Evolutionary conservation across 2,113 vertebrate species (phyloP), one percentile per base, ranked within the genome.

Genomic region (Pollachius pollachius): DNA sequence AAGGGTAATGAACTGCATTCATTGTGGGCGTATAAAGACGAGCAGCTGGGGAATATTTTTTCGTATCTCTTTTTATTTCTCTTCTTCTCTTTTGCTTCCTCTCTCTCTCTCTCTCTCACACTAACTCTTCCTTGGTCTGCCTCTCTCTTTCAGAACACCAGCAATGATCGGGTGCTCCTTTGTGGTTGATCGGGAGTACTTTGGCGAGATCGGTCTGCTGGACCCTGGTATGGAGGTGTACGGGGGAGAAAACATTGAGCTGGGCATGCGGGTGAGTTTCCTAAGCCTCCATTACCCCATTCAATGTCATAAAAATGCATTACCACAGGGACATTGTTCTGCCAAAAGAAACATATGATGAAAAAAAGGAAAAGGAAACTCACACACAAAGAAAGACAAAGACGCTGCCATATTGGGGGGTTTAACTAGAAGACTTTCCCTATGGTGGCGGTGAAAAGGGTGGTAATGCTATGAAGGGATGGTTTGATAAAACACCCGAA

Each of bases 141-240:
- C 11, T 76, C 56, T 87, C 27, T 73, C 19, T 74, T 27, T 23
- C 86, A 99, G 97, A 90, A 99, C 97, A 23, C 97, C 97, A 0
- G 97, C 97, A 23, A 98, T 99, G 97, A 99, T 99, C 0, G 97
- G 97, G 74, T 99, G 97, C 84, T 99, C 97, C 0, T 99, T 99
- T 30, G 94, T 99, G 82, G 97, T 98, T 62, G 94, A 99, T 83
- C 87, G 97, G 56, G 95, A 96, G 67, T 99, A 99, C 83, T 99
- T 99, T 27, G 94, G 96, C 7, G 95, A 98, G 77, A 98, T 99
- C 0, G 97, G 97, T 23, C 91, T 99, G 65, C 92, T 99, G 57
- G 97, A 99, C 83, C 95, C 97, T 0, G 97, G 97, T 48, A 99
- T 99, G 97, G 97, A 99, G 83, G 96, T 99, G 57, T 99, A 99